These are phyloP conservation scores for Mellilla xanthometata DNA, from an alignment of 2,888 invertebrate genomes.

Conservation along the genomic window DNA sequence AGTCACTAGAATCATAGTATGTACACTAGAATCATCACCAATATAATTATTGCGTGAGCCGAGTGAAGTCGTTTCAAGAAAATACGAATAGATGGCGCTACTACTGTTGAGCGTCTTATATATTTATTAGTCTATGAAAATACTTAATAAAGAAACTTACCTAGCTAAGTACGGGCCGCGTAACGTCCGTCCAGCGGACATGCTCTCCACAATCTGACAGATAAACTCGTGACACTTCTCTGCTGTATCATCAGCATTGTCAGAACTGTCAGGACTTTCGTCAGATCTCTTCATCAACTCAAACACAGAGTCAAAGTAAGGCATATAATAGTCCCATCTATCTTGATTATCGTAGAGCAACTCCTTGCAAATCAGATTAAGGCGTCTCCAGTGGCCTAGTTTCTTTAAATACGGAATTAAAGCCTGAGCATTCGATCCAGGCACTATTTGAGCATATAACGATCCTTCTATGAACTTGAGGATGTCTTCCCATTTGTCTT, in stretches of 20 bases:
- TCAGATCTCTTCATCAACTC: constrained; percentile 76
- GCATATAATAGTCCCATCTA: constrained; percentile 88
- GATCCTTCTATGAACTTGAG: constrained; percentile 91
- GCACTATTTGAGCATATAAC: constrained; percentile 86
- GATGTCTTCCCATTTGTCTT: constrained; percentile 91
- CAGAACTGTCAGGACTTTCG: constrained; percentile 30
- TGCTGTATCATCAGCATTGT: constrained; percentile 62
- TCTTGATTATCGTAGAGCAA: constrained; percentile 88
- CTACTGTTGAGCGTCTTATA: too few relatives aligned
- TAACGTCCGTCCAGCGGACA: constrained; percentile 72
- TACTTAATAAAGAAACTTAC: too few relatives aligned
- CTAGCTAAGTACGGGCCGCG: constrained; percentile 92
- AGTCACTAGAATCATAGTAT: too few relatives aligned
- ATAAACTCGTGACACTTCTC: constrained; percentile 75
- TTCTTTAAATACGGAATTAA: constrained; percentile 89
- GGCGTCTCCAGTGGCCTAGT: constrained; percentile 88
- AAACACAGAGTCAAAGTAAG: constrained; percentile 88
- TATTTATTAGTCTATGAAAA: too few relatives aligned
- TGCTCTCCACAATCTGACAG: constrained; percentile 76
- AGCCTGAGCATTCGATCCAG: constrained; percentile 86
- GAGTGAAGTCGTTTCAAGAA: too few relatives aligned
- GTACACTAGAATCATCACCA: too few relatives aligned
- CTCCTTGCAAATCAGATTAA: constrained; percentile 88
- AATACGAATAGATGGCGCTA: too few relatives aligned
- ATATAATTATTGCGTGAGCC: too few relatives aligned